Percentiles rank a stretch among this genome's conserved stretches.
These are phyloP conservation scores for Phortica variegata DNA, from an alignment of 1,140 invertebrate genomes.

Conservation along the genomic window DNA sequence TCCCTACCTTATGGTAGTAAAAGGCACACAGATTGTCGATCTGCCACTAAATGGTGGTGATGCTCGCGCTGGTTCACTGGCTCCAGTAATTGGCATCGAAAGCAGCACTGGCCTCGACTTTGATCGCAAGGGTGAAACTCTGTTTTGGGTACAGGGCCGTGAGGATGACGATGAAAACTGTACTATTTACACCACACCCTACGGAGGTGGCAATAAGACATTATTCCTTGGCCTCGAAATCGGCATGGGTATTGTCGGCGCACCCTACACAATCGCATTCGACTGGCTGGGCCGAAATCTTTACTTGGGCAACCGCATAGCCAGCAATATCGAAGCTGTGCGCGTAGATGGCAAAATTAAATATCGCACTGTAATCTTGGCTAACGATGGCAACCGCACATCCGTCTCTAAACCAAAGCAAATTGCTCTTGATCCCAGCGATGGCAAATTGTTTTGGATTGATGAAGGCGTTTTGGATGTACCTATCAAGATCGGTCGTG, in stretches of 20 bases:
- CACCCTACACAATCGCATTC: constrained; percentile 87
- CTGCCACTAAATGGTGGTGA: constrained; percentile 75
- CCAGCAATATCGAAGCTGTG: constrained; percentile 91
- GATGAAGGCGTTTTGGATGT: constrained; percentile 92
- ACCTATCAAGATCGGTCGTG: constrained; percentile 85
- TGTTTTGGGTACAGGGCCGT: constrained; percentile 85
- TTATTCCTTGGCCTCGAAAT: constrained; percentile 77
- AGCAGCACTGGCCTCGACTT: constrained; percentile 89
- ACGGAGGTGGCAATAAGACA: constrained; percentile 84
- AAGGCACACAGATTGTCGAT: constrained; percentile 86
- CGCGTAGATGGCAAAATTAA: constrained; percentile 81
- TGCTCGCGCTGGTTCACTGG: constrained; percentile 73
- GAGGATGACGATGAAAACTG: constrained; percentile 76
- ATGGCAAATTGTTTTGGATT: constrained; percentile 93
- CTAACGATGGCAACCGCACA: constrained; percentile 83
- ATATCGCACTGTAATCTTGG: constrained; percentile 83
- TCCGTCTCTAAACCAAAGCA: constrained; percentile 87
- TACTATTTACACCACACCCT: constrained; percentile 80
- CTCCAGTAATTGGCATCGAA: constrained; percentile 88
- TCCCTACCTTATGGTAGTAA: constrained; percentile 87
- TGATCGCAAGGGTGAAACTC: constrained; percentile 76
- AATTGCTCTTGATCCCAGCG: constrained; percentile 85
- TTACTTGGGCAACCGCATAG: constrained; percentile 88
- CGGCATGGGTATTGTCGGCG: constrained; percentile 83
- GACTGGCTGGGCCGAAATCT: constrained; percentile 96